Percentiles rank a stretch among this genome's conserved stretches.
phyloP scores from a whole-genome alignment of 2,888 invertebrate species.

The Andrena bicolor region DNA sequence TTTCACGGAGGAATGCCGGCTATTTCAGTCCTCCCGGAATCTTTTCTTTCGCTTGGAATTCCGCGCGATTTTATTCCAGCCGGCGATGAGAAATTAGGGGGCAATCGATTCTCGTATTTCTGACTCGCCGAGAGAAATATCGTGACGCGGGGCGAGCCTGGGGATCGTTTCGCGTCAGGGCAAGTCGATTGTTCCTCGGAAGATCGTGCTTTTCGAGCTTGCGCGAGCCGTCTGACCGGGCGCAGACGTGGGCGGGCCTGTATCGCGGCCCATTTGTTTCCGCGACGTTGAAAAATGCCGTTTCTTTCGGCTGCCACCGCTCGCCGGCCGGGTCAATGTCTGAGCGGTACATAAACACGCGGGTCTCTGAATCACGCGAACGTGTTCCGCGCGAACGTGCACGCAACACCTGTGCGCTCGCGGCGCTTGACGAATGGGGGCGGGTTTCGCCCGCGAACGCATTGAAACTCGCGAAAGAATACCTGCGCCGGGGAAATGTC shows the following conservation, averaged over 20 bases:
- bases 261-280: conserved; percentile 75
- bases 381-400: conserved; percentile 4
- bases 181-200: neutral
- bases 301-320: conserved; percentile 64
- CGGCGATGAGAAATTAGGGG: conserved; percentile 1
- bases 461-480: neutral
- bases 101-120: conserved; percentile 3
- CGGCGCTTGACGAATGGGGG: conserved; percentile 1
- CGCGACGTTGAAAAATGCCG: conserved; percentile 76
- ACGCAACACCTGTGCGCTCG: conserved; percentile 15
- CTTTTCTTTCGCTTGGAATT: neutral
- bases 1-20: neutral
- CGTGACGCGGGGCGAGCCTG: neutral
- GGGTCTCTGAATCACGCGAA: conserved; percentile 34
- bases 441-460: neutral
- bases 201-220: conserved; percentile 48
- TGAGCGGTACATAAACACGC: conserved; percentile 44
- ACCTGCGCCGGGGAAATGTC: neutral
- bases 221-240: conserved; percentile 19
- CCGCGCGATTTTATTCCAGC: neutral
- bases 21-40: neutral
- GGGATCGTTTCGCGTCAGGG: neutral
- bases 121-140: neutral
- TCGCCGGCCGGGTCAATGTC: conserved; percentile 65
- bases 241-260: conserved; percentile 62